Percentiles rank a stretch among this genome's conserved stretches.
phyloP scores from a whole-genome alignment of 2,797 vertebrate genomes.

The Acanthurus tractus region DNA sequence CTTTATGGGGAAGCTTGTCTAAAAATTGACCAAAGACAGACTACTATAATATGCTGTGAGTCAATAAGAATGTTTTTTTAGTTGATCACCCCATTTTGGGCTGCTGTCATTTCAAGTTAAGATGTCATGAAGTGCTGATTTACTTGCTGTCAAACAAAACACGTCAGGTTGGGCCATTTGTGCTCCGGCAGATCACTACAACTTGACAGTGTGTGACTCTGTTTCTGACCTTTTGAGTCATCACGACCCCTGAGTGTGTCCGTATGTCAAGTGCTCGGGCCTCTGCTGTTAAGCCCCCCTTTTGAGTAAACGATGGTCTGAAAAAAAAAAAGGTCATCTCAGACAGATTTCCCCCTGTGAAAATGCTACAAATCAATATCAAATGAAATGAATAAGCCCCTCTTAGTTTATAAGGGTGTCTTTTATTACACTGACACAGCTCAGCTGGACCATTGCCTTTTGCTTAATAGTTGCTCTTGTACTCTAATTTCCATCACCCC shows the following conservation, averaged over 20 bases:
- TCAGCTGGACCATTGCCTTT: slow-evolving; percentile 48
- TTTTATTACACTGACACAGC: slow-evolving; percentile 47
- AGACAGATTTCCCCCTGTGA: slow-evolving; percentile 34
- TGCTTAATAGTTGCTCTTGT: slow-evolving; percentile 49
- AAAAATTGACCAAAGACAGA: slow-evolving; percentile 18
- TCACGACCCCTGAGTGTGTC: slow-evolving; percentile 70
- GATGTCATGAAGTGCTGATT: slow-evolving; percentile 47
- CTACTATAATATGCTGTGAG: slow-evolving; percentile 6
- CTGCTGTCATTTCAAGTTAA: slow-evolving; percentile 18
- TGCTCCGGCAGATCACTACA: slow-evolving; percentile 46
- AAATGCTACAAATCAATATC: slow-evolving; percentile 58
- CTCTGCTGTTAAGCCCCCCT: slow-evolving; percentile 34
- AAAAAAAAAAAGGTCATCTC: slow-evolving; percentile 55
- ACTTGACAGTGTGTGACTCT: slow-evolving; percentile 66
- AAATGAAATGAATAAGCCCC: slow-evolving; percentile 48
- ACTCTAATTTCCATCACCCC: slow-evolving; percentile 48
- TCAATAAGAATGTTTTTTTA: slow-evolving; percentile 31
- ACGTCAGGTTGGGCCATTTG: slow-evolving; percentile 45
- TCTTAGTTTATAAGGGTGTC: slow-evolving; percentile 27
- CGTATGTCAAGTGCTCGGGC: slow-evolving; percentile 61
- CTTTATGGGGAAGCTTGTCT: slow-evolving; percentile 10
- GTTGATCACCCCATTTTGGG: slow-evolving; percentile 21
- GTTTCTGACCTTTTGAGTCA: slow-evolving; percentile 77
- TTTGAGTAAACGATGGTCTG: slow-evolving; percentile 55
- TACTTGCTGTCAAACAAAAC: slow-evolving; percentile 47